Evolutionary conservation across 2,888 invertebrate genomes (phyloP).

Genomic region (Oscheius sp.): DNA sequence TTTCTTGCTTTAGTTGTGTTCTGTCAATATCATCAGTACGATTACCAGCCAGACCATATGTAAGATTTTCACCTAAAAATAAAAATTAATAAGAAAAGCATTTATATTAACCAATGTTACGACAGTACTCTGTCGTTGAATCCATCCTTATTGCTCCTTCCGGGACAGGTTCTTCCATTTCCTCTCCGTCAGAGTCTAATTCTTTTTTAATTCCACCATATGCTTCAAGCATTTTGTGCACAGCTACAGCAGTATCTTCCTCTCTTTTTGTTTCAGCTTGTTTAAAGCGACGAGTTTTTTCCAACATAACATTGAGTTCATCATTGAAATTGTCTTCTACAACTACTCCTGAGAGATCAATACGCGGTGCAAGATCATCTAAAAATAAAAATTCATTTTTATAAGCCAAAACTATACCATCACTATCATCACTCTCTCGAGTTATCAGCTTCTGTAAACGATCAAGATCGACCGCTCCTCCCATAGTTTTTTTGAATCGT

Average conservation of each 20-base stretch:
- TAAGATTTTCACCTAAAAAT: constrained; percentile 49
- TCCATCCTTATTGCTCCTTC: constrained; percentile 60
- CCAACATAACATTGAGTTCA: constrained; percentile 62
- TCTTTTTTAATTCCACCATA: constrained; percentile 45
- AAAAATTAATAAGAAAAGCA: neutral
- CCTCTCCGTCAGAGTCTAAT: constrained; percentile 49
- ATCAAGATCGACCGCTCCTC: constrained; percentile 49
- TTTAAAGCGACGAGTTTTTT: constrained; percentile 51
- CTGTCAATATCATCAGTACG: constrained; percentile 58
- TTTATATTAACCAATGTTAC: constrained; percentile 56
- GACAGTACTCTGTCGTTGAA: constrained; percentile 68
- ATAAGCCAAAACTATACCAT: constrained; percentile 26
- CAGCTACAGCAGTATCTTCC: constrained; percentile 11
- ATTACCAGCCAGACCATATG: constrained; percentile 67
- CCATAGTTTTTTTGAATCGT: constrained; percentile 43
- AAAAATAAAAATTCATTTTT: neutral
- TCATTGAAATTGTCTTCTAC: constrained; percentile 69
- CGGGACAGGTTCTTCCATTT: constrained; percentile 30
- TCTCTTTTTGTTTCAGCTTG: constrained; percentile 34
- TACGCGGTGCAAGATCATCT: constrained; percentile 55
- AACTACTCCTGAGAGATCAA: constrained; percentile 57
- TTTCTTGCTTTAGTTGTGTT: constrained; percentile 44
- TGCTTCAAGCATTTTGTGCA: constrained; percentile 15
- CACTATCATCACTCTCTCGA: constrained; percentile 47
- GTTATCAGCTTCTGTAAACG: constrained; percentile 40